A percentile compares a stretch with the other conserved stretches of the same genome.
phyloP scores from a whole-genome alignment of 2,797 vertebrate species.

The Steatocranus sp. region DNA sequence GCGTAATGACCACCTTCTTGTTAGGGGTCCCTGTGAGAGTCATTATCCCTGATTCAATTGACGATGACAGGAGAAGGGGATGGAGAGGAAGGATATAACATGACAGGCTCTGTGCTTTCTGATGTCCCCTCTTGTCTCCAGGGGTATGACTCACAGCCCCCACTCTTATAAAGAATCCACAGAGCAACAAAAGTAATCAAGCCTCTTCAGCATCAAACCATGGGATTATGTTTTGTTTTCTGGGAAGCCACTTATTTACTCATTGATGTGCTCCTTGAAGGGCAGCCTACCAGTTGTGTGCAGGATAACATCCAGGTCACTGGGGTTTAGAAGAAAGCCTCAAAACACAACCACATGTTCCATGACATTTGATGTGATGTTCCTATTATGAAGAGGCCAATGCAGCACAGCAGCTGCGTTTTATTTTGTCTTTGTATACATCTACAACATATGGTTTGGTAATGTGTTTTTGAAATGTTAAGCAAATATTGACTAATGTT shows the following conservation, averaged over 20 bases:
- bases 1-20: constrained; percentile 54
- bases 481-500: not conserved
- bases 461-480: not conserved
- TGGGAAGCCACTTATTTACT: constrained; percentile 54
- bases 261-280: constrained; percentile 50
- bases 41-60: constrained; percentile 62
- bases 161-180: constrained; percentile 25
- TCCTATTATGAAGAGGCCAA: constrained; percentile 37
- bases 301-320: constrained; percentile 55
- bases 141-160: constrained; percentile 29
- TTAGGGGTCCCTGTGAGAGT: constrained; percentile 62
- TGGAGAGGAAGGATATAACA: constrained; percentile 51
- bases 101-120: constrained; percentile 57
- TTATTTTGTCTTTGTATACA: not conserved
- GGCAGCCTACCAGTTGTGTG: constrained; percentile 43
- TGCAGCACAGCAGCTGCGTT: not conserved
- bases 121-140: constrained; percentile 44
- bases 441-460: not conserved
- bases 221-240: constrained; percentile 54
- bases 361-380: constrained; percentile 51
- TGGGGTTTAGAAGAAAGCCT: constrained; percentile 31
- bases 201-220: constrained; percentile 55
- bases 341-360: constrained; percentile 22
- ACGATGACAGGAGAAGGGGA: constrained; percentile 48
- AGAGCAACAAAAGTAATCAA: constrained; percentile 60